Evolutionary conservation across 2,888 invertebrate species (phyloP).

Genomic region (Limnephilus marmoratus): DNA sequence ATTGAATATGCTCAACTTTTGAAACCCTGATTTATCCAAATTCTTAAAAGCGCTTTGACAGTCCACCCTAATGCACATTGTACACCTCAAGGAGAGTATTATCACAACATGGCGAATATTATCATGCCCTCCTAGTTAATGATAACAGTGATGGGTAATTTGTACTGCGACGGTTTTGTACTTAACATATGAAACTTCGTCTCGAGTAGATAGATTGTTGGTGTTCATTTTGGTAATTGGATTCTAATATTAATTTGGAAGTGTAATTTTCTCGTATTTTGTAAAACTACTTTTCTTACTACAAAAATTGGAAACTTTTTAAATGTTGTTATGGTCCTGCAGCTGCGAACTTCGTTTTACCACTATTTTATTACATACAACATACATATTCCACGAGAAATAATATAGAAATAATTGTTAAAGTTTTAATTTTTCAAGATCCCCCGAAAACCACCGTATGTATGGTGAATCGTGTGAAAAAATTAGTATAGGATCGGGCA

Average conservation of each 20-base stretch:
- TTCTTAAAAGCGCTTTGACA: background rate
- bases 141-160: background rate
- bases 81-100: background rate
- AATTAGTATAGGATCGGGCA: too few species aligned
- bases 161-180: background rate
- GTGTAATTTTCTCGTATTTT: too few species aligned
- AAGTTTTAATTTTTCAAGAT: too few species aligned
- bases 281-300: too few species aligned
- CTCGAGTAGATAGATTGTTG: background rate
- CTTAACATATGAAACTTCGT: background rate
- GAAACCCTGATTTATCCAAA: background rate
- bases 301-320: too few species aligned
- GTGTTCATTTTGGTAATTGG: background rate
- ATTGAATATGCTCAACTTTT: background rate
- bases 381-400: too few species aligned
- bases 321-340: too few species aligned
- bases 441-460: too few species aligned
- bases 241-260: background rate
- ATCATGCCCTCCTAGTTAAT: background rate
- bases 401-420: too few species aligned
- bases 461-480: too few species aligned
- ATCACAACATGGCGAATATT: background rate
- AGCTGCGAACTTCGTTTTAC: too few species aligned
- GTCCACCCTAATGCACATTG: background rate
- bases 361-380: too few species aligned